phyloP scores from a whole-genome alignment of 2,797 vertebrate species.

The Microhierax caerulescens region DNA sequence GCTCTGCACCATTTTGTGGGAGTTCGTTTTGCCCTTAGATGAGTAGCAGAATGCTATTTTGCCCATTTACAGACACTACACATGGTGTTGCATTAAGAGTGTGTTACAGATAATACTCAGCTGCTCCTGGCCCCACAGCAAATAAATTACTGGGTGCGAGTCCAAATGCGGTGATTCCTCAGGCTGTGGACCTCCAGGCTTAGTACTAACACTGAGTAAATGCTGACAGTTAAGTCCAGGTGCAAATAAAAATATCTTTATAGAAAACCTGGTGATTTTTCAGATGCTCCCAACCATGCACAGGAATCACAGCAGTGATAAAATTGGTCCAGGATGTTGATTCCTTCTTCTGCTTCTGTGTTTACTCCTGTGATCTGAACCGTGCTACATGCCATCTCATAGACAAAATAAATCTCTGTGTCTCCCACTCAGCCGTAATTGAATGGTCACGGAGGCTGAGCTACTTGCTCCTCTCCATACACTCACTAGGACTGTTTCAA shows the following conservation, averaged over 20 bases:
- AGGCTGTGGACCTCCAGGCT: background rate
- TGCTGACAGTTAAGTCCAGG: background rate
- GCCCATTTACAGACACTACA: background rate
- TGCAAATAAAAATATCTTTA: background rate
- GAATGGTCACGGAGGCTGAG: background rate
- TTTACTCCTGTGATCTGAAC: background rate
- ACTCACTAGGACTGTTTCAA: background rate
- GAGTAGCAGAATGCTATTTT: background rate
- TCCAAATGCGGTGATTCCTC: background rate
- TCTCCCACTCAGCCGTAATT: background rate
- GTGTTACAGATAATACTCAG: background rate
- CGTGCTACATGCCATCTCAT: background rate
- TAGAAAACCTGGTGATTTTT: background rate
- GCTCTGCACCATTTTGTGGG: background rate
- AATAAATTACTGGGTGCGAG: background rate
- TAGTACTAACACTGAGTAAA: background rate
- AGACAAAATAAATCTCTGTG: background rate
- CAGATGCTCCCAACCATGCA: background rate
- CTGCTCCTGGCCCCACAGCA: rapidly evolving
- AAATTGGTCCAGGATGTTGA: background rate
- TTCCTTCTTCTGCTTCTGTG: background rate
- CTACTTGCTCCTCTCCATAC: background rate
- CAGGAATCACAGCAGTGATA: background rate
- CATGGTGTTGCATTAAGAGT: background rate
- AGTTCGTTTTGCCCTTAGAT: background rate